Evolutionary conservation across 2,113 vertebrate genomes (phyloP), one percentile per base, ranked within the genome.

Genomic region (Oreochromis spilurus): DNA sequence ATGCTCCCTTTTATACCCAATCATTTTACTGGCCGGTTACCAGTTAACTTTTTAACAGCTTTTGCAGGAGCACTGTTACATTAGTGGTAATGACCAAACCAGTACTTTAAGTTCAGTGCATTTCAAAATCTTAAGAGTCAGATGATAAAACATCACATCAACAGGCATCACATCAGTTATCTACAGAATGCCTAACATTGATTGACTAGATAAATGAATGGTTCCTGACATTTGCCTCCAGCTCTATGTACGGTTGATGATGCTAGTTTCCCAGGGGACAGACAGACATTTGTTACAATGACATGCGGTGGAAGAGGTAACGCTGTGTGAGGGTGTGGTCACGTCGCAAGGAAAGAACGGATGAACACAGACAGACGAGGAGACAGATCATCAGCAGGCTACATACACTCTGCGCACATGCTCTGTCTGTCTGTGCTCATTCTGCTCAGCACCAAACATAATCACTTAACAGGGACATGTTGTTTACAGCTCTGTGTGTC

Each of bases 381-480:
- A 40, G 83, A 87, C 75, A 84, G 79, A 91, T 52, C 78, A 95
- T 92, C 90, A 83, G 88, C 75, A 62, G 79, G 55, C 88, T 80
- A 16, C 83, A 81, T 82, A 86, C 81, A 9, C 77, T 58, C 36
- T n/a, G 36, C 53, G 85, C 55, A 70, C 79, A 50, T 31, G 38
- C 82, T 75, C 57, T 60, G 82, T 84, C 82, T 67, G 85, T 81
- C 80, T 78, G 88, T 54, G 10, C 84, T 87, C 65, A 13, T 85
- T 91, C 86, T 85, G 92, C 83, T 90, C 84, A 29, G 65, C 10
- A 58, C 81, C 88, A 91, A 91, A 94, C 92, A 84, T 92, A 92
- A 94, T 93, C 87, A 89, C 91, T 92, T 92, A 83, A 88, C 88
- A 50, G 89, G 80, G 88, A 93, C 90, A 89, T 75, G 87, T 84